These are phyloP conservation scores for Ctenomys sociabilis DNA, from an alignment of 2,113 vertebrate genomes.

Conservation along the genomic window DNA sequence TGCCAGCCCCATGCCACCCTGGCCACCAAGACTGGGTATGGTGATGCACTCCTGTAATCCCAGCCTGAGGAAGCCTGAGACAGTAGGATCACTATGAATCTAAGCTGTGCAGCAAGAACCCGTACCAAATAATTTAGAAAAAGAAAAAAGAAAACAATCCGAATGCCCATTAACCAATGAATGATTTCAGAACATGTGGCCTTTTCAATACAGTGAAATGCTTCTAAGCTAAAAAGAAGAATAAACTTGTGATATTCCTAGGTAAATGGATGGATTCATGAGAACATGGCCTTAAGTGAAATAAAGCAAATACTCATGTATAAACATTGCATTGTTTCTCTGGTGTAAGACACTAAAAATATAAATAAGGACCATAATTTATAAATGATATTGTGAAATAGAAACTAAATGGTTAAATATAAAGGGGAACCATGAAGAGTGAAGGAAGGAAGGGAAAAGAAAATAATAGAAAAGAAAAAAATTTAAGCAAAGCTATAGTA, in stretches of 20 bases:
- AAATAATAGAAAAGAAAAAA: not conserved
- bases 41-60: too few species aligned
- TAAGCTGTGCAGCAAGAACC: too few species aligned
- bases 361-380: not conserved
- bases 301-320: not conserved
- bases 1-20: too few species aligned
- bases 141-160: not conserved
- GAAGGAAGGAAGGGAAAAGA: not conserved
- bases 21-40: too few species aligned
- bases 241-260: not conserved
- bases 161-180: not conserved
- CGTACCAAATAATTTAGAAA: too few species aligned
- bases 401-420: not conserved
- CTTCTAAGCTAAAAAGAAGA: not conserved
- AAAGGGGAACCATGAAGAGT: not conserved
- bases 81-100: too few species aligned
- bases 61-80: too few species aligned
- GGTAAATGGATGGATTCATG: not conserved
- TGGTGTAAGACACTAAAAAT: not conserved
- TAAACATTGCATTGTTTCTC: not conserved
- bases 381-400: not conserved
- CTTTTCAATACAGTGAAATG: not conserved
- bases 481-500: not conserved
- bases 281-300: not conserved
- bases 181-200: not conserved